Evolutionary conservation across 1,140 invertebrate species (phyloP), one percentile per base, ranked within the genome.

Genomic region (Apocrypta bakeri): DNA sequence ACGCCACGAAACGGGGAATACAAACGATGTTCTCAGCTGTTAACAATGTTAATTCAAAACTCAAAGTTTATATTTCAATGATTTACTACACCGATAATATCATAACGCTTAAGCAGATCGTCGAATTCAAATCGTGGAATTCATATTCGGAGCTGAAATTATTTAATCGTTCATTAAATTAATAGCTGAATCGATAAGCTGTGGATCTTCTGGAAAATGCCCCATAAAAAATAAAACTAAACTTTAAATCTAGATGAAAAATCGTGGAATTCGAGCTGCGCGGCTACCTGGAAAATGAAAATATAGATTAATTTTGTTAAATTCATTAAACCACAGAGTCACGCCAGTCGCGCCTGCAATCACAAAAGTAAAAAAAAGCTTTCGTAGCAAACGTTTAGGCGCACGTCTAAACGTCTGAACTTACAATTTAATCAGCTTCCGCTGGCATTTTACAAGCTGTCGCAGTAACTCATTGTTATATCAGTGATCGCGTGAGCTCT

Each of bases 401-500:
- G 17, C 6, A 56, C 14, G 2, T 21, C 17, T 56, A n/a, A 56
- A n/a, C 7, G 48, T 21, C 1, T 56, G 3, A 56, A 56, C n/a
- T 48, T 25, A 68, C 25, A 78, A 42, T 78, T 78, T 42, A 79
- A 69, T 79, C n/a, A 69, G 25, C 27, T 42, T 31, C 1, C 48
- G 48, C 63, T 2, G 25, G 63, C 17, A 6, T 68, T 64, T 78
- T 25, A 64, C 25, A 72, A n/a, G 33, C 17, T 7, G 37, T 24
- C 48, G 48, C n/a, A n/a, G 48, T 56, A 14, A 56, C 48, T 37
- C 31, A 69, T 11, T 79, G n/a, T 7, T 6, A 31, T 56, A 79
- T 77, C 48, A 56, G n/a, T 7, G 25, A 71, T 79, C 42, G 78
- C 78, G 78, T 79, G 78, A 56, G 21, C 48, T 56, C 48, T 56